These are phyloP conservation scores for Parnassius apollo DNA, from an alignment of 2,888 invertebrate species.

Conservation along the genomic window DNA sequence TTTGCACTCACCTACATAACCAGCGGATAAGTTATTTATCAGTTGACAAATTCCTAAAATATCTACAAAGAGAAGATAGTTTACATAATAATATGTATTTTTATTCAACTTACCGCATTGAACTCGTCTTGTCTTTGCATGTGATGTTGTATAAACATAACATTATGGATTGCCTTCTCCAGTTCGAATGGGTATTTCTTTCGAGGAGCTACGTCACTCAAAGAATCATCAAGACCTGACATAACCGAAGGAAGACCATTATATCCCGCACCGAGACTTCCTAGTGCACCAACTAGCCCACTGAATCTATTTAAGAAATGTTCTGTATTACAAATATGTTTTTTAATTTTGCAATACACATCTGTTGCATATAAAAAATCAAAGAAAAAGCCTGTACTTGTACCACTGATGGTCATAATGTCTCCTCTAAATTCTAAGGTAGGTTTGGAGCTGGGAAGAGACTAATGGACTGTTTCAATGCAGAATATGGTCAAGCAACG, in stretches of 20 bases:
- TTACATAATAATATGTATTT: not conserved
- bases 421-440: no score
- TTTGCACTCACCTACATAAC: no score
- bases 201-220: slow-evolving; percentile 88
- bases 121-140: slow-evolving; percentile 97
- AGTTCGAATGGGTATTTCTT: slow-evolving; percentile 96
- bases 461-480: no score
- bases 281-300: slow-evolving; percentile 87
- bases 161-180: slow-evolving; percentile 96
- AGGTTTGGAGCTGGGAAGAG: no score
- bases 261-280: slow-evolving; percentile 85
- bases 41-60: no score
- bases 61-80: not conserved
- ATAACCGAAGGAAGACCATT: slow-evolving; percentile 92
- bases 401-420: no score
- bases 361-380: no score
- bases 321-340: not conserved
- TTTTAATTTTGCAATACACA: no score
- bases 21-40: no score
- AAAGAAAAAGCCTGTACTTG: no score
- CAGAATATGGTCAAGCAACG: no score
- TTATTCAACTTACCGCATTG: slow-evolving; percentile 88
- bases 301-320: slow-evolving; percentile 80
- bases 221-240: slow-evolving; percentile 91
- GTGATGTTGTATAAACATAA: slow-evolving; percentile 97